Evolutionary conservation across 2,113 vertebrate genomes (phyloP).

Genomic region (Podocnemis expansa): DNA sequence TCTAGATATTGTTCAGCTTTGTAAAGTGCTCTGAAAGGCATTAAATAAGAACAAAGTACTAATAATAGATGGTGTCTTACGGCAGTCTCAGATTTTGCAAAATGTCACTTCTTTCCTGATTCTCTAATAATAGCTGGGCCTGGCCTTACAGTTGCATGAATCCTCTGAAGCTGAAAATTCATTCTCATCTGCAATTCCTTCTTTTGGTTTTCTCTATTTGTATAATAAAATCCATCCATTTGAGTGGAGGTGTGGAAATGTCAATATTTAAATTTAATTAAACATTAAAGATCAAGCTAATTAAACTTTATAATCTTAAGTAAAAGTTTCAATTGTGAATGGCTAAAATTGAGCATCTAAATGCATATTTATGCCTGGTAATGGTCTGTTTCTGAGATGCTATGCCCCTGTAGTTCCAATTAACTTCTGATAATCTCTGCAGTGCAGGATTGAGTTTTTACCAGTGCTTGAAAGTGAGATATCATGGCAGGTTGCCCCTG

Average conservation of each 20-base stretch:
- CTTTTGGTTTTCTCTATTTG: not conserved
- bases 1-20: not conserved
- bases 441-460: not conserved
- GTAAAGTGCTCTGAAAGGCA: not conserved
- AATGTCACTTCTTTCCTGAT: not conserved
- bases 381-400: not conserved
- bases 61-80: not conserved
- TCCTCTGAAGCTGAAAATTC: not conserved
- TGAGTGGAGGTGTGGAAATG: not conserved
- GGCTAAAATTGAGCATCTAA: not conserved
- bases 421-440: not conserved
- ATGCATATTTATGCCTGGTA: not conserved
- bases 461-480: not conserved
- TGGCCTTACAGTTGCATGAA: not conserved
- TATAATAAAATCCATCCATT: not conserved
- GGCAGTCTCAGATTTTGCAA: not conserved
- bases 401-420: not conserved
- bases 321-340: not conserved
- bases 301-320: not conserved
- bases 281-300: not conserved
- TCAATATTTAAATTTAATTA: not conserved
- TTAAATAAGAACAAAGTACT: not conserved
- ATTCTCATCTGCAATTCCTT: not conserved
- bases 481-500: no score
- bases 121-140: not conserved